Evolutionary conservation across 2,113 vertebrate genomes (phyloP).

Genomic region (Sphaerodactylus townsendi): DNA sequence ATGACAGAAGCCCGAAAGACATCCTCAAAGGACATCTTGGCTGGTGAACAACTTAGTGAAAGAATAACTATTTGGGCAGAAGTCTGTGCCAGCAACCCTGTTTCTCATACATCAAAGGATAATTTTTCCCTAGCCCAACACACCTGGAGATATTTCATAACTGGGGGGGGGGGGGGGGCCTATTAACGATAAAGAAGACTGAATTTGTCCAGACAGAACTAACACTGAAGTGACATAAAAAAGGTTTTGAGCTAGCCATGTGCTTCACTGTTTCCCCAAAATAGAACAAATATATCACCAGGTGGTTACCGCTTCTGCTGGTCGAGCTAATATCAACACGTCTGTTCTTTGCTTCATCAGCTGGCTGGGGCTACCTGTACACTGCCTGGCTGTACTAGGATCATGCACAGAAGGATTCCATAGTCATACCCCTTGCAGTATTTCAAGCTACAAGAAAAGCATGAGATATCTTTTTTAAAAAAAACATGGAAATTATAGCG

Average conservation of each 20-base stretch:
- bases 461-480: neutral
- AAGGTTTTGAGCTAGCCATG: constrained; percentile 33
- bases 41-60: constrained; percentile 25
- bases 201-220: constrained; percentile 39
- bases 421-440: neutral
- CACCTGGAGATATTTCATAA: constrained; percentile 31
- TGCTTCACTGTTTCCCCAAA: constrained; percentile 48
- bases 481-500: neutral
- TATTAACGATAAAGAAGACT: constrained; percentile 13
- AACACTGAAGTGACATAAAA: constrained; percentile 36
- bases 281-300: constrained; percentile 37
- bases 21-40: constrained; percentile 36
- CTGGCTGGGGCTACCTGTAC: neutral
- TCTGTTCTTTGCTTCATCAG: constrained; percentile 13
- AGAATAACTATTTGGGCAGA: constrained; percentile 24
- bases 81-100: neutral
- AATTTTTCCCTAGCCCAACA: neutral
- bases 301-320: constrained; percentile 21
- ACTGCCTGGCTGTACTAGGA: neutral
- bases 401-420: neutral
- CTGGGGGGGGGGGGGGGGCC: neutral
- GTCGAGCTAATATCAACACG: constrained; percentile 25
- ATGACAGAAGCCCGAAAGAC: constrained; percentile 37
- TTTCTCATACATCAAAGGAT: constrained; percentile 23
- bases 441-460: neutral